Evolutionary conservation across 2,797 vertebrate species (phyloP).

Genomic region (Paratrypauchen microcephalus): DNA sequence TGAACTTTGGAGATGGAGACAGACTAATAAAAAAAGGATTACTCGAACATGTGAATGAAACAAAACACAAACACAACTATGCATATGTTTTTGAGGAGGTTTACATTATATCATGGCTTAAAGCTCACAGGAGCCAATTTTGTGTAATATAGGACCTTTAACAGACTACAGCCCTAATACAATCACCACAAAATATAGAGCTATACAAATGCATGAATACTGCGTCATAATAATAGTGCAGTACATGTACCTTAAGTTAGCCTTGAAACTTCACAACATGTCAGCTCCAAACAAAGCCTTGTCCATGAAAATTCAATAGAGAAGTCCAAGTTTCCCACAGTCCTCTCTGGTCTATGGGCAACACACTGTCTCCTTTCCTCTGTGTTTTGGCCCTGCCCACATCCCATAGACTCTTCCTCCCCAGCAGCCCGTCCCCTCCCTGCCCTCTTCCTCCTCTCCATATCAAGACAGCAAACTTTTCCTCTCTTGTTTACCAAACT

Average conservation of each 20-base stretch:
- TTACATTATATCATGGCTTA: too few species aligned
- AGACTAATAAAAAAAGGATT: too few species aligned
- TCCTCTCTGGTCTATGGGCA: slow-evolving; percentile 76
- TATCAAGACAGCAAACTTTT: slow-evolving; percentile 49
- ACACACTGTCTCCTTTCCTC: slow-evolving; percentile 78
- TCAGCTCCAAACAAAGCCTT: slow-evolving; percentile 63
- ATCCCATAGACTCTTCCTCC: slow-evolving; percentile 42
- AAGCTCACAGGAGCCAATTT: too few species aligned
- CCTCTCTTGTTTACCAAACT: slow-evolving; percentile 87
- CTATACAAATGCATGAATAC: background rate
- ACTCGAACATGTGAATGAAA: too few species aligned
- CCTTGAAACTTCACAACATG: slow-evolving; percentile 72
- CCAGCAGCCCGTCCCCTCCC: background rate
- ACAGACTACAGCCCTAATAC: too few species aligned
- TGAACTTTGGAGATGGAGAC: too few species aligned
- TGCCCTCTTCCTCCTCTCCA: slow-evolving; percentile 24
- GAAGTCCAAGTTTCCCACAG: slow-evolving; percentile 74
- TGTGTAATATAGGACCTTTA: too few species aligned
- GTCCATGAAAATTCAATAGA: slow-evolving; percentile 73
- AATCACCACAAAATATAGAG: slow-evolving; percentile 20
- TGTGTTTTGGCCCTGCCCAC: slow-evolving; percentile 55
- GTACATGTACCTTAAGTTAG: slow-evolving; percentile 71
- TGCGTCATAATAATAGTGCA: background rate
- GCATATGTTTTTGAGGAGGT: too few species aligned
- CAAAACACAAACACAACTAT: too few species aligned